Evolutionary conservation across 2,888 invertebrate species (phyloP).

Genomic region (Drosophila neonasuta): DNA sequence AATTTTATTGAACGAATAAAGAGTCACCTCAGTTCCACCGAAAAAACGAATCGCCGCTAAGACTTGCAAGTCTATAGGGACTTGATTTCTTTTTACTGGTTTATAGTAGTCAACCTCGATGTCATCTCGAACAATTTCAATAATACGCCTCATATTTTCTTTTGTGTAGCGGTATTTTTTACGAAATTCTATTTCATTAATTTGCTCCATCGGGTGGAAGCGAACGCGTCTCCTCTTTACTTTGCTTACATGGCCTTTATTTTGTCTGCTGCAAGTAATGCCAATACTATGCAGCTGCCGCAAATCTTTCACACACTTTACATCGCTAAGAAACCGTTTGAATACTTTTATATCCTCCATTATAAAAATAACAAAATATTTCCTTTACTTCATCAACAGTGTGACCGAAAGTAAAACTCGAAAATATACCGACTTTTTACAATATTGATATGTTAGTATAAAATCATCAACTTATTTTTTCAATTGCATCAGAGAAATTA

Average conservation of each 20-base stretch:
- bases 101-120: slow-evolving; percentile 65
- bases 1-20: too few relatives aligned
- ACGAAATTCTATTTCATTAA: slow-evolving; percentile 72
- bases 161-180: slow-evolving; percentile 73
- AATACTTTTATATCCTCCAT: slow-evolving; percentile 65
- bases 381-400: slow-evolving; percentile 6
- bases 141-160: slow-evolving; percentile 72
- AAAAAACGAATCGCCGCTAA: slow-evolving; percentile 72
- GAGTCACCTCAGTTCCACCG: slow-evolving; percentile 73
- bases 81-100: slow-evolving; percentile 68
- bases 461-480: too few relatives aligned
- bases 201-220: slow-evolving; percentile 70
- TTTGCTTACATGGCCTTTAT: not conserved
- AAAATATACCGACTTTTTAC: not conserved
- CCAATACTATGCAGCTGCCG: slow-evolving; percentile 21
- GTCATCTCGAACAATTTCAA: slow-evolving; percentile 77
- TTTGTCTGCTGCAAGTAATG: slow-evolving; percentile 7
- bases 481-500: too few relatives aligned
- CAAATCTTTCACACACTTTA: slow-evolving; percentile 65
- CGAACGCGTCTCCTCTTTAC: slow-evolving; percentile 28
- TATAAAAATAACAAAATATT: not conserved
- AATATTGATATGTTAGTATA: too few relatives aligned
- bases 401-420: not conserved
- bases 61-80: slow-evolving; percentile 76
- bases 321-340: slow-evolving; percentile 62